Conservation (phyloP, 2,888 invertebrate species). For the Rhyacophila evoluta region DNA sequence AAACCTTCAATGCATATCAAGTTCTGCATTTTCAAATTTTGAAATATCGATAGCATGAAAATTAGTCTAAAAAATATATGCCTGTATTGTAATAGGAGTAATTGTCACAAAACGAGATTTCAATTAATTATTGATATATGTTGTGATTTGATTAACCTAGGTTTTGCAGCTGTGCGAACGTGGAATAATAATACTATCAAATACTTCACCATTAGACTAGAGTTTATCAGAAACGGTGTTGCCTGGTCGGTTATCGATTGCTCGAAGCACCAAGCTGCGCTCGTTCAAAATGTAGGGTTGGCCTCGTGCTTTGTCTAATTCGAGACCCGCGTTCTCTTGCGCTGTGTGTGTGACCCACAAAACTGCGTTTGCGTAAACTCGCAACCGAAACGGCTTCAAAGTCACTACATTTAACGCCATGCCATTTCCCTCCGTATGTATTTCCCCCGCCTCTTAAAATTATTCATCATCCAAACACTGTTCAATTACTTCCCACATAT, state of each 20-base stretch:
- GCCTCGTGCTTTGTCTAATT: conserved; percentile 53
- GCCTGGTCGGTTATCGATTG: not conserved
- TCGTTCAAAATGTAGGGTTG: conserved; percentile 37
- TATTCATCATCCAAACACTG: not conserved
- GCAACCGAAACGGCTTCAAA: conserved; percentile 49
- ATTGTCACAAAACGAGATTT: no score
- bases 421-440: not conserved
- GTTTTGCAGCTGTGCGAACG: no score
- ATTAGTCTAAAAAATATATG: no score
- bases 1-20: no score
- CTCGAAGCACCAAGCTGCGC: not conserved
- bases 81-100: no score
- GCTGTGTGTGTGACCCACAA: conserved; percentile 49
- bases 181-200: no score
- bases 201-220: no score
- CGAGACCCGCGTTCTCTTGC: conserved; percentile 33
- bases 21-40: no score
- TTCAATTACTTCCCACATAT: no score
- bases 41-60: no score
- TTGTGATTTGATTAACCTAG: no score
- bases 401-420: conserved; percentile 26
- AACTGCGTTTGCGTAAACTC: conserved; percentile 51
- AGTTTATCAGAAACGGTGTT: not conserved
- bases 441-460: not conserved
- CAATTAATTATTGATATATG: no score